A percentile compares a stretch with the other conserved stretches of the same genome.
These are phyloP conservation scores for Archocentrus centrarchus DNA, from an alignment of 2,113 vertebrate species.

Conservation along the genomic window DNA sequence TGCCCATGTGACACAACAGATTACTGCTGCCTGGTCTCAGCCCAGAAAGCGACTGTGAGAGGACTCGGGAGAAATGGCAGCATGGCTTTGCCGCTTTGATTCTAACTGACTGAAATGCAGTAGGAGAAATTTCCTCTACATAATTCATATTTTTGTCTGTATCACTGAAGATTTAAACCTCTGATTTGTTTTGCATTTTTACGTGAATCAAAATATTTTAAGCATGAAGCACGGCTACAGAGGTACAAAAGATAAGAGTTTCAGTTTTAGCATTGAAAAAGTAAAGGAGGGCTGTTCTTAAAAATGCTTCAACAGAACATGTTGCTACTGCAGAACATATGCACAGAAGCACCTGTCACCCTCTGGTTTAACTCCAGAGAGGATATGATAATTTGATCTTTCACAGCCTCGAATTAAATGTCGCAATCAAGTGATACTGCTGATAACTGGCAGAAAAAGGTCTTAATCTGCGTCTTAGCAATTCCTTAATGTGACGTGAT, in stretches of 20 bases:
- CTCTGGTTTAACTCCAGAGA: not conserved
- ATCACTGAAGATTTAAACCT: conserved; percentile 36
- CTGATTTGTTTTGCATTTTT: not conserved
- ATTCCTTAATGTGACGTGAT: not conserved
- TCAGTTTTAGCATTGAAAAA: not conserved
- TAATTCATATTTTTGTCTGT: not conserved
- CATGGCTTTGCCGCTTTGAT: conserved; percentile 46
- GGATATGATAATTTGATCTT: conserved; percentile 27
- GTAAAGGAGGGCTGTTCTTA: conserved; percentile 1
- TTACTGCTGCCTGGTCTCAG: conserved; percentile 73
- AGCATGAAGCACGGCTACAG: not conserved
- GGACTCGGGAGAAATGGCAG: conserved; percentile 33
- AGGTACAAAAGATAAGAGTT: not conserved
- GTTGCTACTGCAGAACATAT: not conserved
- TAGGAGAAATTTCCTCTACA: conserved; percentile 26
- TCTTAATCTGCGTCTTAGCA: conserved; percentile 12
- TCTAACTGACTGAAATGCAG: conserved; percentile 44
- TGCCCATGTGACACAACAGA: conserved; percentile 70
- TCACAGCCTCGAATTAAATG: conserved; percentile 31
- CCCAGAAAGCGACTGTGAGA: conserved; percentile 31
- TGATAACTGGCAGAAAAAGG: conserved; percentile 13
- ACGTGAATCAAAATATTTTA: not conserved
- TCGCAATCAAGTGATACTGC: conserved; percentile 4
- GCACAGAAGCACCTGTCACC: not conserved
- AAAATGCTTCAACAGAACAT: not conserved